phyloP scores from a whole-genome alignment of 1,140 invertebrate species.

The Ceratina japonica region DNA sequence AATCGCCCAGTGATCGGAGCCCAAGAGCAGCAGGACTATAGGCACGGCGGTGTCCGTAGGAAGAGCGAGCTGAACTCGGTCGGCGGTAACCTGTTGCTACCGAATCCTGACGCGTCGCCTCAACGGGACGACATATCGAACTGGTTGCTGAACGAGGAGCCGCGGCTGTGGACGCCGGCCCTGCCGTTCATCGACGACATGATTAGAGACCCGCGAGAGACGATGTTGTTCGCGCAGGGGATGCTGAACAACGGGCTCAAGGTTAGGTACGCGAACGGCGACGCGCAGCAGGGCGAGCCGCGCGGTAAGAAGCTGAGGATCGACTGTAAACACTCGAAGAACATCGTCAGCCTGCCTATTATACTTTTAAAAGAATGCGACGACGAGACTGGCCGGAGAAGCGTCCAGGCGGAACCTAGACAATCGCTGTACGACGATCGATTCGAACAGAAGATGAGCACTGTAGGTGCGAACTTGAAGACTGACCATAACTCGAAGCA shows the following conservation, averaged over 20 bases:
- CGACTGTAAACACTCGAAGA: slow-evolving; percentile 50
- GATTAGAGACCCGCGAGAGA: slow-evolving; percentile 53
- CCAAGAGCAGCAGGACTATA: slow-evolving; percentile 59
- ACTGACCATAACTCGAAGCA: slow-evolving; percentile 46
- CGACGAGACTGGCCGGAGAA: slow-evolving; percentile 39
- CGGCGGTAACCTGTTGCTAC: slow-evolving; percentile 60
- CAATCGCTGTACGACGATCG: slow-evolving; percentile 55
- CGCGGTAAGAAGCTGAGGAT: slow-evolving; percentile 50
- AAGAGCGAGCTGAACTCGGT: slow-evolving; percentile 54
- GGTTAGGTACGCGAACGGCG: slow-evolving; percentile 34
- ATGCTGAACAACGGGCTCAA: slow-evolving; percentile 56
- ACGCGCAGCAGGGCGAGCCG: slow-evolving; percentile 18
- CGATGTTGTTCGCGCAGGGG: slow-evolving; percentile 52
- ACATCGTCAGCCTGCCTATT: slow-evolving; percentile 56
- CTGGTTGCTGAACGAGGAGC: slow-evolving; percentile 59
- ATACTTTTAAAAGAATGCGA: slow-evolving; percentile 44
- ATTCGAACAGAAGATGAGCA: slow-evolving; percentile 52
- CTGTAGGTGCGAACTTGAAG: slow-evolving; percentile 49
- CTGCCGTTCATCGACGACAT: slow-evolving; percentile 61
- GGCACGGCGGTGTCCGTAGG: slow-evolving; percentile 57
- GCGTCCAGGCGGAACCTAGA: slow-evolving; percentile 46
- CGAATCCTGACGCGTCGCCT: slow-evolving; percentile 50
- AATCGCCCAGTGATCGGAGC: slow-evolving; percentile 66
- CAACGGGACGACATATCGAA: slow-evolving; percentile 55
- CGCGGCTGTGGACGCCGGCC: slow-evolving; percentile 50